A percentile compares a stretch with the other conserved stretches of the same genome.
Evolutionary conservation across 2,113 vertebrate genomes (phyloP).

Genomic region (Corythornis madagascariensis): DNA sequence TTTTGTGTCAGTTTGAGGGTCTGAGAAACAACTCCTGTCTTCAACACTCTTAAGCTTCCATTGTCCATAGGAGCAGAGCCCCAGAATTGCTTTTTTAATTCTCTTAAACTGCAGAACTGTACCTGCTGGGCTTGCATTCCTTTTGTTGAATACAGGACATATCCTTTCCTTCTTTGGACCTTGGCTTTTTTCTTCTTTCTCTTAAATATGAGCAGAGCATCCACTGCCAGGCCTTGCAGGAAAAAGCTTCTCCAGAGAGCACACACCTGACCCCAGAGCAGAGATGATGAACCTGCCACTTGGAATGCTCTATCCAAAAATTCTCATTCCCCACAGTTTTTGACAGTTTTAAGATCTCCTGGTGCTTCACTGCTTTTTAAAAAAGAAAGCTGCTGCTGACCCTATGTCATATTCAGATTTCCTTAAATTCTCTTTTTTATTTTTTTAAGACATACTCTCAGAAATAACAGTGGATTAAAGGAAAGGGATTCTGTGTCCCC

Average conservation of each 20-base stretch:
- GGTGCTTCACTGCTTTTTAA: not conserved
- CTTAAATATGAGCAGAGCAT: conserved; percentile 14
- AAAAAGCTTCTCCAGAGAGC: conserved; percentile 28
- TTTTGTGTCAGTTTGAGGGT: not conserved
- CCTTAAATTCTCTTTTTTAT: not conserved
- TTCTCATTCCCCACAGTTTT: not conserved
- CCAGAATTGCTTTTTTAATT: not conserved
- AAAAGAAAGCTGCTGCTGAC: not conserved
- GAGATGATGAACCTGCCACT: conserved; percentile 33
- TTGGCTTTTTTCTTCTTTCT: not conserved
- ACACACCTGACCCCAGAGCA: not conserved
- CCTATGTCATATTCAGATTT: not conserved
- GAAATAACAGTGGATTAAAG: not conserved
- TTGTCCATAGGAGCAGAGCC: not conserved
- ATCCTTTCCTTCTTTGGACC: not conserved
- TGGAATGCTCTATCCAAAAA: conserved; percentile 18
- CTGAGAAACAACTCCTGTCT: not conserved
- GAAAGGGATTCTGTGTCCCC: not conserved
- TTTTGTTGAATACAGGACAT: not conserved
- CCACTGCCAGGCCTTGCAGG: not conserved
- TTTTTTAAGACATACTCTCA: not conserved
- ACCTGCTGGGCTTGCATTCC: not conserved
- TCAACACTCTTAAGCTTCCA: not conserved
- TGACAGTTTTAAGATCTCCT: conserved; percentile 31
- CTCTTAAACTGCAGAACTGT: not conserved